Evolutionary conservation across 2,113 vertebrate species (phyloP).

Genomic region (Epinephelus fuscoguttatus): DNA sequence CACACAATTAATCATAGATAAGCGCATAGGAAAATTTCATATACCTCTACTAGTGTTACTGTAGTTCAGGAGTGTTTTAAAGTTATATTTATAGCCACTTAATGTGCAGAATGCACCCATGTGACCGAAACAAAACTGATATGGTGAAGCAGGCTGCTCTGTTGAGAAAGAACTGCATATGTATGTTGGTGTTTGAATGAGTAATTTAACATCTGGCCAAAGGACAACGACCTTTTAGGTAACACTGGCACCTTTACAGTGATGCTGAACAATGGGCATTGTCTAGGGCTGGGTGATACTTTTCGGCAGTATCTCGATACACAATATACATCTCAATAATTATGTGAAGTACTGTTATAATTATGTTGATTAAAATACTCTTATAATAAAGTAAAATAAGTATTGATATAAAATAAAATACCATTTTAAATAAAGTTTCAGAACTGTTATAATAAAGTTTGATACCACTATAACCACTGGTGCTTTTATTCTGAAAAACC

Average conservation of each 20-base stretch:
- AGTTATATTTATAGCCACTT: background rate
- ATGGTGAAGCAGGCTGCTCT: background rate
- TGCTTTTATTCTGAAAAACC: no score
- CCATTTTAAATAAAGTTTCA: no score
- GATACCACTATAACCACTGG: no score
- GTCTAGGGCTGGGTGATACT: no score
- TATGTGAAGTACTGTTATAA: no score
- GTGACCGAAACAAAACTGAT: background rate
- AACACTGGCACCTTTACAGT: background rate
- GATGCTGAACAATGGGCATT: background rate
- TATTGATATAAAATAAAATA: no score
- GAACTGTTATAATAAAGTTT: no score
- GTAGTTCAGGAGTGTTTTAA: background rate
- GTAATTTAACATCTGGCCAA: background rate
- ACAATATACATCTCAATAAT: no score
- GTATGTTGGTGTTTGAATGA: background rate
- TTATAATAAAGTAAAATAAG: no score
- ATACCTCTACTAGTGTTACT: background rate
- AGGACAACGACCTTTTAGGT: background rate
- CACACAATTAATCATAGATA: conserved; percentile 12
- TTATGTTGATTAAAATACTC: no score
- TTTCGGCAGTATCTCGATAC: no score
- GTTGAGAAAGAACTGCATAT: background rate
- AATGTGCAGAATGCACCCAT: background rate
- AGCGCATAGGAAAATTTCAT: background rate